Conservation (phyloP, 1,140 invertebrate species). For the Calliopsis andreniformis region DNA sequence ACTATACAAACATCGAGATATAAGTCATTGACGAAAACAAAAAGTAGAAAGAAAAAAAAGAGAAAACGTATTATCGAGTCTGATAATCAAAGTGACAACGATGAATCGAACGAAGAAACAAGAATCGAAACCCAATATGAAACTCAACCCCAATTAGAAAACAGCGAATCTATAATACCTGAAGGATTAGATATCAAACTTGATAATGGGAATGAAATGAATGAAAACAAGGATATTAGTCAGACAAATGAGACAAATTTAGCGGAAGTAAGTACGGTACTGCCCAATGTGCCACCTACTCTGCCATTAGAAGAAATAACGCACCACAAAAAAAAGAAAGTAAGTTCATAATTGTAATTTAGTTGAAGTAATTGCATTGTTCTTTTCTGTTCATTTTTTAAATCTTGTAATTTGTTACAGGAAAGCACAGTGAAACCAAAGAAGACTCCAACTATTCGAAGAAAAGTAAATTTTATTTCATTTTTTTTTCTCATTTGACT, state of each 20-base stretch:
- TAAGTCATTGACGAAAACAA: conserved; percentile 72
- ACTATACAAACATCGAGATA: conserved; percentile 68
- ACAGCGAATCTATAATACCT: conserved; percentile 6
- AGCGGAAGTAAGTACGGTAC: background rate
- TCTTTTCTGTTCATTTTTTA: background rate
- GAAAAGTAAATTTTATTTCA: conserved; percentile 68
- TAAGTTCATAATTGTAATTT: conserved; percentile 41
- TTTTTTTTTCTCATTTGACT: background rate
- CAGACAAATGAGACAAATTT: conserved; percentile 36
- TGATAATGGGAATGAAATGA: conserved; percentile 30
- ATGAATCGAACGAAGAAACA: conserved; percentile 72
- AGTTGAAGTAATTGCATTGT: conserved; percentile 1
- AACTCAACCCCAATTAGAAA: conserved; percentile 21
- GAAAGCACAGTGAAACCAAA: conserved; percentile 66
- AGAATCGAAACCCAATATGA: conserved; percentile 44
- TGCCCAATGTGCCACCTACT: conserved; percentile 11
- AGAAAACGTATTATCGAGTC: conserved; percentile 79
- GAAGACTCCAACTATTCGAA: conserved; percentile 71
- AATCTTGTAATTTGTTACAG: conserved; percentile 31
- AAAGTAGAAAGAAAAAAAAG: conserved; percentile 81
- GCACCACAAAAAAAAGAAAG: conserved; percentile 75
- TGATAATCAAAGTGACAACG: conserved; percentile 79
- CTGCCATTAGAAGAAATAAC: conserved; percentile 55
- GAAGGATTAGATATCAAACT: conserved; percentile 24
- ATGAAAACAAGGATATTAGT: conserved; percentile 14